Base-by-base conservation (phyloP, 2,797 vertebrate genomes). In the Triplophysa bombifrons region DNA sequence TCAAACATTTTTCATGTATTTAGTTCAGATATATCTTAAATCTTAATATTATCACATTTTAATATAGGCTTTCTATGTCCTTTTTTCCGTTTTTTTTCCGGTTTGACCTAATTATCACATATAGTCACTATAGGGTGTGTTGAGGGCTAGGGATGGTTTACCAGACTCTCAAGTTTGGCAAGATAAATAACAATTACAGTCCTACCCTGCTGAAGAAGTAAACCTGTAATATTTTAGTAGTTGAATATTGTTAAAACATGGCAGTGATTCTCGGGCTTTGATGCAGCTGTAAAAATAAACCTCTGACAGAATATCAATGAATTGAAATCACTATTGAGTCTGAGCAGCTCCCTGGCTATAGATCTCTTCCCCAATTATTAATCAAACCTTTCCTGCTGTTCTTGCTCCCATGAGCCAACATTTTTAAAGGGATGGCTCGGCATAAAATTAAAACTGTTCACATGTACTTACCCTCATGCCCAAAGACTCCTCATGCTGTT, bases 231-330 rank as follows among this genome's bases (percentile, higher is more conserved):
- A 68, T 58, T 76, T 68, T n/a, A 56, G 60, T 17, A 34, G 22
- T 14, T 60, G 22, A 60, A 60, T 60, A 63, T 34, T 27, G 64
- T 41, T 77, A 22, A 69, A 78, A 34, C 46, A 50, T 19, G 56
- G n/a, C 56, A 70, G 38, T 70, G 12, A 64, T 64, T n/a, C 60
- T 25, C 14, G 3, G 46, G 53, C 30, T 64, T 53, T 65, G 60
- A 72, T n/a, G 50, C 60, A 46, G 69, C 76, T 64, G 69, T 79
- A 71, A n/a, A 78, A 72, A 44, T 17, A 72, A 79, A 55, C 58
- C 48, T 53, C 25, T n/a, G 53, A 65, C 61, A 46, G 7, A 71
- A 72, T n/a, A 51, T 65, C 12, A 61, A 65, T 72, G 30, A 48
- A 65, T 55, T 60, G 65, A 64, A 72, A 63, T 78, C 56, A 63